Evolutionary conservation across 2,888 invertebrate species (phyloP), one percentile per base, ranked within the genome.

Genomic region (Hyposoter dolosus): DNA sequence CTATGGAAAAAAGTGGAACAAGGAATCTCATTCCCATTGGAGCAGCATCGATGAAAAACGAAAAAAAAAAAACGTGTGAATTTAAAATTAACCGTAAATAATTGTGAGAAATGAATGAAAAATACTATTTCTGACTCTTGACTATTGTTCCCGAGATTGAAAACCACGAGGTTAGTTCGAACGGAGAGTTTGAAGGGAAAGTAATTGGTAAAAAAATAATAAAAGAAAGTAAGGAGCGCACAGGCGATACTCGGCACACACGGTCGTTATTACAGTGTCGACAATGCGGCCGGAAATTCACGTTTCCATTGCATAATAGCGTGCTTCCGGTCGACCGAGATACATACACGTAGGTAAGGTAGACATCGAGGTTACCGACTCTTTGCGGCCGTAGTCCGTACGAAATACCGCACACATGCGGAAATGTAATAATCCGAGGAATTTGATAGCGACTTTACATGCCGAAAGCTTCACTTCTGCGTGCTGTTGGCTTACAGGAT

Each of bases 221-320:
- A 85, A 85, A 82, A 83, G 60, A 90, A 84, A n/a, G 47, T 50
- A 19, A 89, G 88, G 86, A 85, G 60, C 69, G 66, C 69, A 63
- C 60, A 75, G 74, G 82, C 75, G 76, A 50, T 74, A 69, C 45
- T 77, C 19, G 82, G 83, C 79, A 87, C 78, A 50, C 65, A 65
- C 84, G 87, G 65, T 86, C 84, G 82, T 82, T 81, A 71, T 79
- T 81, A 66, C 75, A 79, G 84, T 86, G 83, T 83, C 85, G 82
- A 87, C 85, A 89, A 86, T 87, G 85, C 78, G 78, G 79, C 89
- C 85, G 88, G 89, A 91, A 90, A 92, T 93, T 91, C 92, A 91
- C 93, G 91, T 92, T 92, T 92, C 91, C 90, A 93, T 92, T 92
- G 92, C 91, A 91, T 92, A 93, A 93, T 92, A 90, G 90, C 89